Conservation (phyloP, 2,797 vertebrate genomes). For the Anguilla megastoma region DNA sequence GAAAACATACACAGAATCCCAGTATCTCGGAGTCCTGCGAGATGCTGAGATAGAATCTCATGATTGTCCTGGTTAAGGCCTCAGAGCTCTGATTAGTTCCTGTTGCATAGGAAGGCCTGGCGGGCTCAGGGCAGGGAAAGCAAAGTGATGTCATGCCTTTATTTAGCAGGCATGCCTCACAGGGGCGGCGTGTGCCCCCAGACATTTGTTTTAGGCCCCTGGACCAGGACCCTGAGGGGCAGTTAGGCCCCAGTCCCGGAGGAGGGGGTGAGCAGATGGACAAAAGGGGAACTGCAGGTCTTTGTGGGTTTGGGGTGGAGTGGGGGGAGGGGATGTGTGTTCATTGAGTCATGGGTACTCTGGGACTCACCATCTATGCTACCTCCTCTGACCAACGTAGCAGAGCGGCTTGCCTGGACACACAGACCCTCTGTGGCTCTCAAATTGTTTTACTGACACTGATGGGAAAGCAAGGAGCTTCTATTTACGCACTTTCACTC, state of each 20-base stretch:
- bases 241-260: background rate
- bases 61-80: background rate
- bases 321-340: background rate
- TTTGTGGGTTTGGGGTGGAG: background rate
- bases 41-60: background rate
- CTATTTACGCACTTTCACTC: background rate
- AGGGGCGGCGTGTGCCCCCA: background rate
- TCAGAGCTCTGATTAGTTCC: background rate
- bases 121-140: background rate
- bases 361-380: background rate
- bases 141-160: constrained; percentile 22
- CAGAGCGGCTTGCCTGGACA: background rate
- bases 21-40: too few relatives aligned
- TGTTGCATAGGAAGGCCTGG: background rate
- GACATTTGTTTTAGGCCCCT: background rate
- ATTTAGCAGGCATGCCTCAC: background rate
- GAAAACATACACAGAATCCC: background rate
- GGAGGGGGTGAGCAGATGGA: background rate
- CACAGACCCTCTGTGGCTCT: background rate
- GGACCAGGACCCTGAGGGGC: background rate
- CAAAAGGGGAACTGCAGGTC: background rate
- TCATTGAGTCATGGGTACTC: background rate
- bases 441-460: background rate
- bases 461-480: background rate
- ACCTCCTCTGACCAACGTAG: background rate